Percentiles rank a stretch among this genome's conserved stretches.
Conservation (phyloP, 2,888 invertebrate species). For the Lordiphosa fenestrarum region DNA sequence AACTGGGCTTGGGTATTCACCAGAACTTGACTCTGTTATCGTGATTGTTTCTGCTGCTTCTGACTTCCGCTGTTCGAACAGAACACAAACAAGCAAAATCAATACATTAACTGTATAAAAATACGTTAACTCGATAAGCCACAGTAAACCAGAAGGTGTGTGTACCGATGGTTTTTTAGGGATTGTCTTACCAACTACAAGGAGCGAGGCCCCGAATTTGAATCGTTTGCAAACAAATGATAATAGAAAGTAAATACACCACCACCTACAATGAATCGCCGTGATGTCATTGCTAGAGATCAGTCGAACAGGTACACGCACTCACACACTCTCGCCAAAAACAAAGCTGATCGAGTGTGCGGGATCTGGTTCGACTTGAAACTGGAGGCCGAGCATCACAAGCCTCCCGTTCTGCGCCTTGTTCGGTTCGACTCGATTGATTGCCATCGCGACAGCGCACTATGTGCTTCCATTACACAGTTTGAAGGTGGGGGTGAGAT, state of each 20-base stretch:
- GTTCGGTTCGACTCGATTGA: slow-evolving; percentile 17
- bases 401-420: slow-evolving; percentile 18
- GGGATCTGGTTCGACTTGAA: slow-evolving; percentile 67
- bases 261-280: too few species aligned
- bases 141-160: slow-evolving; percentile 26
- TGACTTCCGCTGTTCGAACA: slow-evolving; percentile 23
- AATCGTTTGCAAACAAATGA: too few species aligned
- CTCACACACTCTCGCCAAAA: too few species aligned
- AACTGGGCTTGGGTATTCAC: too few species aligned
- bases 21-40: too few species aligned
- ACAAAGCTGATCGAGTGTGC: slow-evolving; percentile 16
- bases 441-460: slow-evolving; percentile 19
- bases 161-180: background rate
- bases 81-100: slow-evolving; percentile 7
- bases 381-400: slow-evolving; percentile 41
- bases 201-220: too few species aligned
- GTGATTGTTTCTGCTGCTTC: background rate
- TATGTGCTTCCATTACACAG: slow-evolving; percentile 15
- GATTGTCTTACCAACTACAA: too few species aligned
- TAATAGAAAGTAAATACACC: too few species aligned
- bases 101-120: slow-evolving; percentile 15
- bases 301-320: too few species aligned
- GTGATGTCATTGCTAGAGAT: too few species aligned
- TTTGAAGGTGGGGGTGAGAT: slow-evolving; percentile 8
- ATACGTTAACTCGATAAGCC: slow-evolving; percentile 16